Evolutionary conservation across 2,888 invertebrate species (phyloP), one percentile per base, ranked within the genome.

Genomic region (Xylocampa areola): DNA sequence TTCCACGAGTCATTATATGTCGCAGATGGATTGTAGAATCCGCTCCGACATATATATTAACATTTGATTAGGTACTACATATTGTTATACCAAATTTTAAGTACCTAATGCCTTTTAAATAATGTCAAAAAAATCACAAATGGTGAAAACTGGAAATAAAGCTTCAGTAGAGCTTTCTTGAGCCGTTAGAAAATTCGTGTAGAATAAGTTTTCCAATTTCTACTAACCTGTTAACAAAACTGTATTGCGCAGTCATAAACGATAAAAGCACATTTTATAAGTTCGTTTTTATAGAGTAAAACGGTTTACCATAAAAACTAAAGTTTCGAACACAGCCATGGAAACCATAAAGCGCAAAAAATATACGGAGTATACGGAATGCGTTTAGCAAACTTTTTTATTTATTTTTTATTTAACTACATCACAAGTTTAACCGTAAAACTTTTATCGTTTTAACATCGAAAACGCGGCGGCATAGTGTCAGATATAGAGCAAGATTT

Each of bases 401-500:
- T 33, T 17, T 29, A 10, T 35, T 59, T 41, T 43, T 29, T 48
- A 39, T 13, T 29, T 8, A 39, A 40, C 7, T 37, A 37, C 14
- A 49, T 44, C 7, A 21, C 14, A 29, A 50, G 19, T 57, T 58
- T 63, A 40, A 45, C 53, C 48, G 49, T 43, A 41, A 43, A 70
- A 51, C 14, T 40, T 64, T 50, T 41, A 60, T 58, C 47, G 33
- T 57, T 59, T 63, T 33, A 50, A 44, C 16, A 43, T 52, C 52
- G 41, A 52, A 58, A 68, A 44, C 37, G 48, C 37, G 40, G 35
- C 52, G 54, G 54, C 47, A 52, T 61, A 40, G 35, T 64, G 77
- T 77, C 73, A 61, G 68, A 82, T 81, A 76, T 78, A 55, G 64
- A 77, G 59, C 64, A 77, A 78, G 80, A 88, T 88, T 87, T 88